A percentile compares a stretch with the other conserved stretches of the same genome.
phyloP scores from a whole-genome alignment of 2,113 vertebrate genomes.

The Gallinago jamesoni region DNA sequence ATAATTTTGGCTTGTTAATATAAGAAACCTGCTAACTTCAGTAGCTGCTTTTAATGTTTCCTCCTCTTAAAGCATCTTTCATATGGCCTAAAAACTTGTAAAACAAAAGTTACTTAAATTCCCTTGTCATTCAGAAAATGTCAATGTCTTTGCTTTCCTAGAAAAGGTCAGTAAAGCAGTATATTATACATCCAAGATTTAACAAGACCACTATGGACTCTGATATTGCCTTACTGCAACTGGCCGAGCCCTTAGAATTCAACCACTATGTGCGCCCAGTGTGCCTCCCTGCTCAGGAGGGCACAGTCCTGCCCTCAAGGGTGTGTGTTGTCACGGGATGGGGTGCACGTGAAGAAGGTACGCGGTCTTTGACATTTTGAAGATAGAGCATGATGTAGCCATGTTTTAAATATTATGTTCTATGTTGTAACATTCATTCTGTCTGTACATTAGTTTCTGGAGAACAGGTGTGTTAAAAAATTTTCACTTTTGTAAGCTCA shows the following conservation, averaged over 20 bases:
- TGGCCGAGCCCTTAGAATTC: constrained; percentile 15
- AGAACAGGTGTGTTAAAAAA: fast-evolving
- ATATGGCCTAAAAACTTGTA: not conserved
- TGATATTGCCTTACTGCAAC: constrained; percentile 47
- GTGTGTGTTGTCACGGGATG: constrained; percentile 45
- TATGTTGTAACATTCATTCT: not conserved
- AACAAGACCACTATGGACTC: constrained; percentile 21
- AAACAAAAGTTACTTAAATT: not conserved
- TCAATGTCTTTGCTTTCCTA: not conserved
- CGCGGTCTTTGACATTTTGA: not conserved
- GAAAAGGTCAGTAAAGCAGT: constrained; percentile 44
- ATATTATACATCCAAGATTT: constrained; percentile 45
- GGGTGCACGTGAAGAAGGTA: constrained; percentile 34
- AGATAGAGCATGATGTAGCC: not conserved
- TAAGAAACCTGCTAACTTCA: not conserved
- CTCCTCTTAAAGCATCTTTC: not conserved
- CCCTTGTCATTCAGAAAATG: not conserved
- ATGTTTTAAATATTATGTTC: not conserved
- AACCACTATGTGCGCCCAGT: not conserved
- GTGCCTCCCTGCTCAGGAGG: constrained; percentile 37
- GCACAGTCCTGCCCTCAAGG: not conserved
- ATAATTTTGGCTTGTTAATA: not conserved
- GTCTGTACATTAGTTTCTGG: not conserved
- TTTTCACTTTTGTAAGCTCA: not conserved
- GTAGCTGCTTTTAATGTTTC: not conserved